Percentiles rank a stretch among this genome's conserved stretches.
These are phyloP conservation scores for Ashinkailepas kermadecensis DNA, from an alignment of 2,888 invertebrate genomes.

Conservation along the genomic window DNA sequence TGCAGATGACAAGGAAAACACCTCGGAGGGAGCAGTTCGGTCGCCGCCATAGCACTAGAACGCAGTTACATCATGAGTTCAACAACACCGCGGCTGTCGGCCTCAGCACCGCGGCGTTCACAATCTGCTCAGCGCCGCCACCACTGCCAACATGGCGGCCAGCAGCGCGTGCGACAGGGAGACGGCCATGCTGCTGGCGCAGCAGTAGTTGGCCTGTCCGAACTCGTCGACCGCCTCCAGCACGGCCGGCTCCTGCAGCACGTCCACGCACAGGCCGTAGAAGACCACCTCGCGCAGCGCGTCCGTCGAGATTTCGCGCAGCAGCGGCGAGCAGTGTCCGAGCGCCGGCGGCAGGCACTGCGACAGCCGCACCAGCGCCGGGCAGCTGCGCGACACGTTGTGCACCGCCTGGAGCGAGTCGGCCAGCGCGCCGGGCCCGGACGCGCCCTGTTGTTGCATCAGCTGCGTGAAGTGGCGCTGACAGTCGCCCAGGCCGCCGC, in stretches of 20 bases:
- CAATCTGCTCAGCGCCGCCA: background rate
- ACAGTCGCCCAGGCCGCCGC: background rate
- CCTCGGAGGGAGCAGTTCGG: too few species aligned
- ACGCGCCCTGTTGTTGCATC: background rate
- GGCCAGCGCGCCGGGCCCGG: background rate
- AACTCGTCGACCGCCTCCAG: conserved; percentile 1
- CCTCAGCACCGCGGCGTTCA: background rate
- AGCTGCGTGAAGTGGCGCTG: background rate
- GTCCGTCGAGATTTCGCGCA: background rate
- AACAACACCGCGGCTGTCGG: too few species aligned
- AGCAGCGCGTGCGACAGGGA: background rate
- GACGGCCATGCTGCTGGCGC: background rate
- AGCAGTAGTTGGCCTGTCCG: background rate
- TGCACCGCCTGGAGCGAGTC: conserved; percentile 1
- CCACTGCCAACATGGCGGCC: background rate
- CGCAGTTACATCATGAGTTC: too few species aligned
- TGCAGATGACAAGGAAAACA: too few species aligned
- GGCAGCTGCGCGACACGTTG: background rate
- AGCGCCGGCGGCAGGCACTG: conserved; percentile 15
- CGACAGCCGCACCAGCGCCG: conserved; percentile 13
- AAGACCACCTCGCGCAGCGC: conserved; percentile 15
- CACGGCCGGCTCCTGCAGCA: background rate
- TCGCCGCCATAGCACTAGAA: too few species aligned
- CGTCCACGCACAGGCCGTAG: background rate
- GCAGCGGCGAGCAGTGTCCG: background rate